A percentile compares a stretch with the other conserved stretches of the same genome.
Conservation (phyloP, 2,797 vertebrate genomes). For the Hydrophis major region DNA sequence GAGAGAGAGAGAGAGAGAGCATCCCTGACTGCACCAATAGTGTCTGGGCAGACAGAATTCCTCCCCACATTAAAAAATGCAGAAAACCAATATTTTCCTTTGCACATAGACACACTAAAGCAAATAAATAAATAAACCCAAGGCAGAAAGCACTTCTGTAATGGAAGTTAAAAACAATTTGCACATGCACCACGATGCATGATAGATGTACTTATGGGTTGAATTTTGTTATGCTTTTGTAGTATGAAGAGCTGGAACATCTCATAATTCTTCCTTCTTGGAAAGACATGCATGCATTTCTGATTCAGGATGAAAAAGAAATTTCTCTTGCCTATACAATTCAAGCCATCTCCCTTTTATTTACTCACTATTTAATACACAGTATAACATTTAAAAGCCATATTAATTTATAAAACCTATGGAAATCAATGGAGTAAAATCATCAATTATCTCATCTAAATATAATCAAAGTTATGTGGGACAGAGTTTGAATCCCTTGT, state of each 20-base stretch:
- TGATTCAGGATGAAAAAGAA: background rate
- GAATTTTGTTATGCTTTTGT: background rate
- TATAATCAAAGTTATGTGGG: background rate
- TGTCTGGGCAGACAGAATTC: background rate
- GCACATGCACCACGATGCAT: background rate
- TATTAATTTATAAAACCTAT: no score
- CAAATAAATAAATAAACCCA: no score
- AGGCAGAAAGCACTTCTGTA: background rate
- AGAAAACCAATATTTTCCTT: background rate
- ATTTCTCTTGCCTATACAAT: background rate
- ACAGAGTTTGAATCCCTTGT: background rate
- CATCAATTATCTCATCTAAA: background rate
- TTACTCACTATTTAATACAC: background rate
- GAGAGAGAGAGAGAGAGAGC: background rate
- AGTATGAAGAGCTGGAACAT: background rate
- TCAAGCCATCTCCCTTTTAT: background rate
- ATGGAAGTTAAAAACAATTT: background rate
- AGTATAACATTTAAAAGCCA: background rate
- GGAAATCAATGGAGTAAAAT: background rate
- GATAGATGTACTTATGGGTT: background rate
- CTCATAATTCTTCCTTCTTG: background rate
- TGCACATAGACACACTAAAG: background rate
- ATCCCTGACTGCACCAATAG: background rate
- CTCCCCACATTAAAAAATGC: background rate
- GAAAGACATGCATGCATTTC: no score